Evolutionary conservation across 2,888 invertebrate genomes (phyloP).

Genomic region (Drosophila basisetae): DNA sequence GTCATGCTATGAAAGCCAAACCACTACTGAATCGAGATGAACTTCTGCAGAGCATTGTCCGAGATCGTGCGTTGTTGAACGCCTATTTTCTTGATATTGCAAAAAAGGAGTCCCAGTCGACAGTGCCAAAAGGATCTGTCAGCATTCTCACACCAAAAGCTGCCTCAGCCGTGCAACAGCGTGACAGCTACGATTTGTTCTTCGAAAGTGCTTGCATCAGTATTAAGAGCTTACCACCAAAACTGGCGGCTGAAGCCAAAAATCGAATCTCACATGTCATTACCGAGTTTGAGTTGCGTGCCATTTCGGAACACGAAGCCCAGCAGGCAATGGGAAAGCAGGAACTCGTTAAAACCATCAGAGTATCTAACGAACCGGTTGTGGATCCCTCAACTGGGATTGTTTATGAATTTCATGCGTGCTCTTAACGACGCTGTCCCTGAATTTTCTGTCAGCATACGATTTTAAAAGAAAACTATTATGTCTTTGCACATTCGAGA

Average conservation of each 20-base stretch:
- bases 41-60: slow-evolving; percentile 58
- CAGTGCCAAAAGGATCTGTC: background rate
- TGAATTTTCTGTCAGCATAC: slow-evolving; percentile 29
- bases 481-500: slow-evolving; percentile 20
- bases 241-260: slow-evolving; percentile 80
- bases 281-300: slow-evolving; percentile 79
- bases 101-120: background rate
- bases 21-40: slow-evolving; percentile 49
- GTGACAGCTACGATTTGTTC: slow-evolving; percentile 77
- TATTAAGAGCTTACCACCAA: slow-evolving; percentile 78
- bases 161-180: slow-evolving; percentile 22
- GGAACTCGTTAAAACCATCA: slow-evolving; percentile 8
- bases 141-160: background rate
- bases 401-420: slow-evolving; percentile 62
- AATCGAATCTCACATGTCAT: slow-evolving; percentile 78
- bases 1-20: slow-evolving; percentile 31
- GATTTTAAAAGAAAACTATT: slow-evolving; percentile 3
- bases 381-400: slow-evolving; percentile 35
- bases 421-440: slow-evolving; percentile 41
- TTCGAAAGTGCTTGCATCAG: slow-evolving; percentile 81
- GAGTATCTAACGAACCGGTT: slow-evolving; percentile 15
- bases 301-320: slow-evolving; percentile 76
- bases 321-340: slow-evolving; percentile 27
- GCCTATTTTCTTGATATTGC: slow-evolving; percentile 55
- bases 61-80: slow-evolving; percentile 57